phyloP scores from a whole-genome alignment of 2,888 invertebrate species.

The Oscheius myriophilus region DNA sequence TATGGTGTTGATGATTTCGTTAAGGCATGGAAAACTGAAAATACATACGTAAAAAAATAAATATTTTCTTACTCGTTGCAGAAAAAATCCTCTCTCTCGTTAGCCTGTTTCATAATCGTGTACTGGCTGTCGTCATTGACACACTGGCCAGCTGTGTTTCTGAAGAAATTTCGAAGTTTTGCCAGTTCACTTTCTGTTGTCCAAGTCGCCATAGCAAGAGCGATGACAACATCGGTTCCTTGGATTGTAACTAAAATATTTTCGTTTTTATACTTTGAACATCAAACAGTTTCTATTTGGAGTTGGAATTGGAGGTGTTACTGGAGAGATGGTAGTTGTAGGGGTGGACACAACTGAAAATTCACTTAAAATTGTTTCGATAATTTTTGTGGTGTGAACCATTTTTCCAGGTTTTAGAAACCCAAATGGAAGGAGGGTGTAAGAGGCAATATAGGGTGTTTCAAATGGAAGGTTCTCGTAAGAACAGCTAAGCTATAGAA shows the following conservation, averaged over 20 bases:
- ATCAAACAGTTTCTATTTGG: background rate
- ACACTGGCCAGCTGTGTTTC: background rate
- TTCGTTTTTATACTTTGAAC: background rate
- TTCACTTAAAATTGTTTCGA: no score
- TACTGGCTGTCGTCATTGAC: constrained; percentile 10
- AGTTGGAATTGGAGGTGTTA: constrained; percentile 1
- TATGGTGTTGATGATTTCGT: background rate
- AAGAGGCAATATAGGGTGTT: no score
- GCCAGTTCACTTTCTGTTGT: constrained; percentile 2
- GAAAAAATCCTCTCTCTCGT: background rate
- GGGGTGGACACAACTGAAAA: background rate
- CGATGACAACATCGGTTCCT: constrained; percentile 14
- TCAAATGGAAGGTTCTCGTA: no score
- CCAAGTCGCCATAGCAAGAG: constrained; percentile 14
- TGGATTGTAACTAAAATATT: background rate
- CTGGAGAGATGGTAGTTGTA: background rate
- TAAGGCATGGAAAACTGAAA: constrained; percentile 4
- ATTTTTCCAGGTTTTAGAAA: no score
- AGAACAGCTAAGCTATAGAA: no score
- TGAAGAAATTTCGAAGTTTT: background rate
- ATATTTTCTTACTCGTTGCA: constrained; percentile 2
- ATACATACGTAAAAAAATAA: background rate
- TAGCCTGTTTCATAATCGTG: background rate
- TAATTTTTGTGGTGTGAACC: no score
- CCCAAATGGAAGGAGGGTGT: no score